These are phyloP conservation scores for Pelvicachromis taeniatus DNA, from an alignment of 2,113 vertebrate genomes.

Conservation along the genomic window DNA sequence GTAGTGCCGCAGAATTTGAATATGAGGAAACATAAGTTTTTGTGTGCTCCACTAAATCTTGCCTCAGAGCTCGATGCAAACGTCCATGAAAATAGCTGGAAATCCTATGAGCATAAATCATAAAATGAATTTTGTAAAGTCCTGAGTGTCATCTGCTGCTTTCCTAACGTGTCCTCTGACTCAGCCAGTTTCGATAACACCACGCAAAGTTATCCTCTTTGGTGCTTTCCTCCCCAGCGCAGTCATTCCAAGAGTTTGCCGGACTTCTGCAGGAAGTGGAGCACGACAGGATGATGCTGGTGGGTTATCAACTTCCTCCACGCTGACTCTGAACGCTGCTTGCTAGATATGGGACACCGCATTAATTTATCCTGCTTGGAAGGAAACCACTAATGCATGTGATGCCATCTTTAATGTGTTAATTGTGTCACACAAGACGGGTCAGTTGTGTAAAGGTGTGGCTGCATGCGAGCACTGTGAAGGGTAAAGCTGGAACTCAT, in stretches of 20 bases:
- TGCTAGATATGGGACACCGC: background rate
- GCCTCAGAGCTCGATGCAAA: background rate
- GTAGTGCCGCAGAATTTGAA: background rate
- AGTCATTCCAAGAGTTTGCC: slow-evolving; percentile 96
- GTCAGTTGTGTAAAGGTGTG: background rate
- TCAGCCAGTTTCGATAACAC: background rate
- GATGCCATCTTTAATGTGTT: background rate
- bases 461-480: background rate
- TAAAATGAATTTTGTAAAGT: background rate
- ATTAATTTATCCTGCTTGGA: background rate
- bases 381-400: background rate
- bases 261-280: slow-evolving; percentile 92
- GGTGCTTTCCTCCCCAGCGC: slow-evolving; percentile 71
- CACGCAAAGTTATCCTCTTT: background rate
- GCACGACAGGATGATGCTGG: slow-evolving; percentile 96
- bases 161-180: background rate
- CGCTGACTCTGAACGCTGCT: background rate
- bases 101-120: background rate
- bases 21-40: background rate
- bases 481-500: background rate
- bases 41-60: background rate
- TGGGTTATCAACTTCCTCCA: slow-evolving; percentile 70
- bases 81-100: background rate
- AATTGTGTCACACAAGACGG: background rate
- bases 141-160: background rate